These are phyloP conservation scores for Ceraclea dissimilis DNA, from an alignment of 2,888 invertebrate species.

Conservation along the genomic window DNA sequence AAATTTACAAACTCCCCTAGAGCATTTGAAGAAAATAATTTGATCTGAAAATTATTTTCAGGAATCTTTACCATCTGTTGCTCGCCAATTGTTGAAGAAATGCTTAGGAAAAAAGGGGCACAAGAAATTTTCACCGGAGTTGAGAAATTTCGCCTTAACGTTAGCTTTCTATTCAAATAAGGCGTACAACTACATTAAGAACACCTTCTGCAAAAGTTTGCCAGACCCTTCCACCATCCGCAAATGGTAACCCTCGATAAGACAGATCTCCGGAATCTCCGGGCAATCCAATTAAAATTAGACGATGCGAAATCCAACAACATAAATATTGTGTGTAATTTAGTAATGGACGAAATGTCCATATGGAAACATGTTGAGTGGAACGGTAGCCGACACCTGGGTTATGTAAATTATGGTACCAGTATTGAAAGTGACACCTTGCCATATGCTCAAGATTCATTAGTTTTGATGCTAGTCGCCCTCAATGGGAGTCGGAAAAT, in stretches of 20 bases:
- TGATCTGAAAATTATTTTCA: not conserved
- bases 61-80: not conserved
- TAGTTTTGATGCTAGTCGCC: not conserved
- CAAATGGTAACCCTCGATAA: not conserved
- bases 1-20: too few species aligned
- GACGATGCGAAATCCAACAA: not conserved
- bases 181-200: not conserved
- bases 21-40: too few species aligned
- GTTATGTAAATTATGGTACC: conserved; percentile 1
- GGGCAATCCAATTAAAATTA: not conserved
- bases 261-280: not conserved
- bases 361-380: not conserved
- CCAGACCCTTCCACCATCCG: not conserved
- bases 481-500: not conserved
- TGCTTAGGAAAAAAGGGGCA: not conserved
- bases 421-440: not conserved
- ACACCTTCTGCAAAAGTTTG: not conserved
- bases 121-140: not conserved
- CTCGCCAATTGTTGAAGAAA: not conserved
- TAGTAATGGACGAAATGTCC: not conserved
- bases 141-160: not conserved
- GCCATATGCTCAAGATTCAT: not conserved
- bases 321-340: not conserved
- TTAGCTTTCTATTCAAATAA: not conserved
- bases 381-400: not conserved